phyloP scores from a whole-genome alignment of 2,888 invertebrate genomes.

The Latheticus oryzae region DNA sequence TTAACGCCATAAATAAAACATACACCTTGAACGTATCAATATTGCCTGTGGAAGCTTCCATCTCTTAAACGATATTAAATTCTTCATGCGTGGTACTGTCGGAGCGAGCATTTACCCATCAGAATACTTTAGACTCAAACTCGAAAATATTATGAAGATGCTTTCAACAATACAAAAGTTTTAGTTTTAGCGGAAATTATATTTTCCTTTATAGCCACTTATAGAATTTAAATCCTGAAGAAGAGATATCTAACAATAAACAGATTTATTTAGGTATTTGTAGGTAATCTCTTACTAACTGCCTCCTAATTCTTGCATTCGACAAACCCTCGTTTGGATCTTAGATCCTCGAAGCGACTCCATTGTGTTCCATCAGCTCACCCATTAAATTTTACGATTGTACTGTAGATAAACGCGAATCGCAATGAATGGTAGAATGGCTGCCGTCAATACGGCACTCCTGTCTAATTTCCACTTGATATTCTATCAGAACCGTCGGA shows the following conservation, averaged over 20 bases:
- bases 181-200: no score
- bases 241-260: no score
- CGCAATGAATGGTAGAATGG: slow-evolving; percentile 26
- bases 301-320: no score
- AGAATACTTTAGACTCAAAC: no score
- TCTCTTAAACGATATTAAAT: slow-evolving; percentile 51
- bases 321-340: no score
- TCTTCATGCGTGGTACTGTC: slow-evolving; percentile 53
- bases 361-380: slow-evolving; percentile 15
- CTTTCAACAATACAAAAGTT: no score
- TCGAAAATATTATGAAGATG: no score
- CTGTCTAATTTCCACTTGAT: slow-evolving; percentile 47
- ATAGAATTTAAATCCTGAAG: no score
- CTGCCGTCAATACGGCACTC: slow-evolving; percentile 22
- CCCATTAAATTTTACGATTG: slow-evolving; percentile 32
- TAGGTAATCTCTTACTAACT: no score
- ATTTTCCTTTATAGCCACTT: no score
- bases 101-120: slow-evolving; percentile 45
- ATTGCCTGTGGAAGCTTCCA: slow-evolving; percentile 12
- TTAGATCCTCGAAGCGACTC: no score
- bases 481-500: slow-evolving; percentile 49
- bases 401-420: slow-evolving; percentile 25
- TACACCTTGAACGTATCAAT: slow-evolving; percentile 8
- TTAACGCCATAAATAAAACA: slow-evolving; percentile 34
- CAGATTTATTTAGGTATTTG: no score